These are phyloP conservation scores for Anguilla anguilla DNA, from an alignment of 2,797 vertebrate genomes.

Conservation along the genomic window DNA sequence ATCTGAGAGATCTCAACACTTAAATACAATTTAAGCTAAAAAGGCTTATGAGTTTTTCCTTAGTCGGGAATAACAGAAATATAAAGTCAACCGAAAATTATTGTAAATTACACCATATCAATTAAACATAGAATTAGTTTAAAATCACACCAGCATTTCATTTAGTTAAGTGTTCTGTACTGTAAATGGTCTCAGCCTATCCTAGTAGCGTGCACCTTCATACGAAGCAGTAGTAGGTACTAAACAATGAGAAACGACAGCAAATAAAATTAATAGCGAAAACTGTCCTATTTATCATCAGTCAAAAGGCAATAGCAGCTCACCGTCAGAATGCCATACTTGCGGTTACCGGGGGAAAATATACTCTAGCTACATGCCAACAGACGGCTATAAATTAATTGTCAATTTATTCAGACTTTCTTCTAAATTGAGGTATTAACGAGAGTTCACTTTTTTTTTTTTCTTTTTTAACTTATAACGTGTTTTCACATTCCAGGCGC, in stretches of 20 bases:
- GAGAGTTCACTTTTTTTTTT: background rate
- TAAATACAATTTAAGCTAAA: background rate
- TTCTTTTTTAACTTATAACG: background rate
- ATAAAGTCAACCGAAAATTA: slow-evolving; percentile 21
- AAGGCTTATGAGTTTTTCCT: background rate
- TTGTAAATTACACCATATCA: slow-evolving; percentile 64
- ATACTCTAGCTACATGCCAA: slow-evolving; percentile 16
- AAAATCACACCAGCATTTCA: slow-evolving; percentile 49
- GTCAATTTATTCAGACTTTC: background rate
- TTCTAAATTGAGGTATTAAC: background rate
- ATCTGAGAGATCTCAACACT: background rate
- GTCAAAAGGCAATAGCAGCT: slow-evolving; percentile 74
- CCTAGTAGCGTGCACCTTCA: slow-evolving; percentile 30
- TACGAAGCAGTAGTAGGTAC: slow-evolving; percentile 32
- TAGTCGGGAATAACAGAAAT: slow-evolving; percentile 55
- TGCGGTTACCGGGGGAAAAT: slow-evolving; percentile 1
- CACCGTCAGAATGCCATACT: slow-evolving; percentile 61
- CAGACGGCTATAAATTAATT: slow-evolving; percentile 1
- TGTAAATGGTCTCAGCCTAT: slow-evolving; percentile 62
- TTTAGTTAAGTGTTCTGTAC: slow-evolving; percentile 67
- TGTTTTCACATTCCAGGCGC: background rate
- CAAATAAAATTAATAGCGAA: slow-evolving; percentile 77
- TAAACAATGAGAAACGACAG: slow-evolving; percentile 57
- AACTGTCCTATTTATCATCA: slow-evolving; percentile 71
- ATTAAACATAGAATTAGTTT: slow-evolving; percentile 64